Evolutionary conservation across 2,888 invertebrate species (phyloP).

Genomic region (Cepaea hortensis): DNA sequence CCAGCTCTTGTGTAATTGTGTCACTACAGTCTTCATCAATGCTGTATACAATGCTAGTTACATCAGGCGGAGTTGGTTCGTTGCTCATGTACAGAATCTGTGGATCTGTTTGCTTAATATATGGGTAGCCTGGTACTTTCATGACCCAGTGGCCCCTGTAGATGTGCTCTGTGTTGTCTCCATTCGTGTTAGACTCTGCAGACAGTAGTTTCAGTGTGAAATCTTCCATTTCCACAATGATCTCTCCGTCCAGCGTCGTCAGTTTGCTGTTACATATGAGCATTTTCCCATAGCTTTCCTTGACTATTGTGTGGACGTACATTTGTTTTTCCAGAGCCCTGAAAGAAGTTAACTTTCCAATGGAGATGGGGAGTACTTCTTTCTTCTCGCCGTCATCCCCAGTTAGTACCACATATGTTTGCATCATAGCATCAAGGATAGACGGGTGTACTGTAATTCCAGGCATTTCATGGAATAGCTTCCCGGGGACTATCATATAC

Average conservation of each 20-base stretch:
- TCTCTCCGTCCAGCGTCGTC: constrained; percentile 52
- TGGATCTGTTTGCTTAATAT: background rate
- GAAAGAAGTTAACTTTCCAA: background rate
- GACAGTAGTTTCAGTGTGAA: constrained; percentile 36
- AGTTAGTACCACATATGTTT: constrained; percentile 55
- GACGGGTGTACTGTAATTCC: no score
- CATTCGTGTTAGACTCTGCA: constrained; percentile 18
- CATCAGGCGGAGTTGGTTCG: constrained; percentile 6
- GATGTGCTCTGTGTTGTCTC: constrained; percentile 28
- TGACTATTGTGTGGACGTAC: constrained; percentile 52
- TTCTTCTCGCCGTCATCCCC: constrained; percentile 31
- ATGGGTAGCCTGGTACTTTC: background rate
- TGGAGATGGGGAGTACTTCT: constrained; percentile 20
- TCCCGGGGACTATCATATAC: constrained; percentile 51
- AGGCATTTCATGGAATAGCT: constrained; percentile 29
- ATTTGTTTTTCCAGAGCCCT: constrained; percentile 52
- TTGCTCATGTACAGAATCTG: background rate
- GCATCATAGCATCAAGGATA: constrained; percentile 13
- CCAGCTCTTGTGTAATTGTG: background rate
- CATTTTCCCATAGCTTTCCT: constrained; percentile 31
- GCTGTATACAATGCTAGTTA: background rate
- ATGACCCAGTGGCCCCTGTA: background rate
- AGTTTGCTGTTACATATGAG: constrained; percentile 55
- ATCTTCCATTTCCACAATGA: constrained; percentile 39
- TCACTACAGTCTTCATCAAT: background rate